phyloP scores from a whole-genome alignment of 1,140 invertebrate species.

The Hermetia illucens region DNA sequence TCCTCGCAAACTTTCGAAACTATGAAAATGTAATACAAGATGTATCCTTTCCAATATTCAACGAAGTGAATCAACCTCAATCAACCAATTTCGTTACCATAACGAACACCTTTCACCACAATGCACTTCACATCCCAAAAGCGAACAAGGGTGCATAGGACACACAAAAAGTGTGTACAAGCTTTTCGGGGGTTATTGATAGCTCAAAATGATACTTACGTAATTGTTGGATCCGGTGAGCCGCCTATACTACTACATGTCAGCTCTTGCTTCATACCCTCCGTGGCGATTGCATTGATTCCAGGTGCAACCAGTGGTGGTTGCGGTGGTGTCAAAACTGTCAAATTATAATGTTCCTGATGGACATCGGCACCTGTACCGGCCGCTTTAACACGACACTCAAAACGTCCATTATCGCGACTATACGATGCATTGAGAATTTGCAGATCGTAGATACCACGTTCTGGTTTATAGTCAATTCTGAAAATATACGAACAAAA shows the following conservation, averaged over 20 bases:
- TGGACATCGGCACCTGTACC: conserved; percentile 71
- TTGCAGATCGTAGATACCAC: conserved; percentile 75
- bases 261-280: conserved; percentile 60
- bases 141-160: no score
- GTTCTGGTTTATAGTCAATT: conserved; percentile 56
- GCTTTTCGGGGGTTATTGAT: background rate
- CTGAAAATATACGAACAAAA: conserved; percentile 33
- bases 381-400: conserved; percentile 73
- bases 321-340: conserved; percentile 71
- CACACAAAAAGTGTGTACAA: no score
- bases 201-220: conserved; percentile 41
- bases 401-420: conserved; percentile 80
- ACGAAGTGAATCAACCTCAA: no score
- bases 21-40: no score
- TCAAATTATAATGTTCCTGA: conserved; percentile 66
- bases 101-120: no score
- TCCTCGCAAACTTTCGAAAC: no score
- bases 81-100: no score
- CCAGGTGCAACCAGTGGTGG: conserved; percentile 60
- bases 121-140: no score
- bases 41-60: no score
- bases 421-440: conserved; percentile 78
- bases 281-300: conserved; percentile 53
- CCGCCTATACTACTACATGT: conserved; percentile 73
- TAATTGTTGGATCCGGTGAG: conserved; percentile 74